Evolutionary conservation across 1,140 invertebrate genomes (phyloP).

Genomic region (Bombus confusus): DNA sequence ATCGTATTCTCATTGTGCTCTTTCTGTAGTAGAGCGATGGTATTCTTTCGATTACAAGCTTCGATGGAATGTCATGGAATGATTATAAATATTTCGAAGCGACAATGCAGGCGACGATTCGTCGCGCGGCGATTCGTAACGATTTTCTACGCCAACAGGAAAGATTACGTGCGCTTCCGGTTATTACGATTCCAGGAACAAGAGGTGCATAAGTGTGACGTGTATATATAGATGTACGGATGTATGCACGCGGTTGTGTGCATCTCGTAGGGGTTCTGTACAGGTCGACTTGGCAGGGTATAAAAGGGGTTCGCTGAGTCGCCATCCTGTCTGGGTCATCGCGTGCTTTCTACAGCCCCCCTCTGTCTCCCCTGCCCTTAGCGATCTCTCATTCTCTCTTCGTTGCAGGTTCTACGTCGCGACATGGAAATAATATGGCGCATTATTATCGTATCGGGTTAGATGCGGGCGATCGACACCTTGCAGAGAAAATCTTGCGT

Average conservation of each 20-base stretch:
- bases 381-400: slow-evolving; percentile 1
- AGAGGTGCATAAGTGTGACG: slow-evolving; percentile 42
- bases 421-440: slow-evolving; percentile 65
- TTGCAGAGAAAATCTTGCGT: not conserved
- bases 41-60: not conserved
- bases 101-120: not conserved
- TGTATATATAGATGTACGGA: slow-evolving; percentile 9
- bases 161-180: slow-evolving; percentile 34
- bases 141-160: slow-evolving; percentile 43
- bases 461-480: slow-evolving; percentile 57
- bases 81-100: slow-evolving; percentile 29
- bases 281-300: slow-evolving; percentile 62
- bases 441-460: slow-evolving; percentile 62
- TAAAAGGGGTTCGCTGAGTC: slow-evolving; percentile 63
- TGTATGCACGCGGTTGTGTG: slow-evolving; percentile 19
- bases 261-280: slow-evolving; percentile 48
- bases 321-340: slow-evolving; percentile 70
- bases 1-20: not conserved
- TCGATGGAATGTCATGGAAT: not conserved
- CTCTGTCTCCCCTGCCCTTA: not conserved
- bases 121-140: slow-evolving; percentile 9
- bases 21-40: not conserved
- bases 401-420: slow-evolving; percentile 58
- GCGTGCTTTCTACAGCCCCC: slow-evolving; percentile 63
- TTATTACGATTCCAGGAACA: slow-evolving; percentile 54